phyloP scores from a whole-genome alignment of 2,888 invertebrate genomes.

The Meiosimyza decipiens region DNA sequence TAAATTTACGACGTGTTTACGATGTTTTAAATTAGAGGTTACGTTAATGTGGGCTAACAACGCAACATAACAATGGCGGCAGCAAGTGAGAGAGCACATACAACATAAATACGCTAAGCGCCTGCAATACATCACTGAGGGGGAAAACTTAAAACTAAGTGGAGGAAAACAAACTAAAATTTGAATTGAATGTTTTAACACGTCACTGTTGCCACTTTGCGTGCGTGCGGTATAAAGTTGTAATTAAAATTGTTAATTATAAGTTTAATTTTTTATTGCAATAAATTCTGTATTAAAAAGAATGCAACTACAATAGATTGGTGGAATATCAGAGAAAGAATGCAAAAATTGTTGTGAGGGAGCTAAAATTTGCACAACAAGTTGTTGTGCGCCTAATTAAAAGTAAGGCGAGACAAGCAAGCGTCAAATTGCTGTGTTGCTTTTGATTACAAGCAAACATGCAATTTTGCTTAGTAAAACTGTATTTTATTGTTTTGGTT shows the following conservation, averaged over 20 bases:
- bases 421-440: background rate
- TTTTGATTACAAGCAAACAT: background rate
- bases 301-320: too few species aligned
- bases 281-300: background rate
- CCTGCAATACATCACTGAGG: too few species aligned
- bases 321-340: too few species aligned
- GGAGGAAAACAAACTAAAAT: too few species aligned
- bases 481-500: background rate
- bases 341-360: background rate
- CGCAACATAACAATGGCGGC: slow-evolving; percentile 32
- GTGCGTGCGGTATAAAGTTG: slow-evolving; percentile 6
- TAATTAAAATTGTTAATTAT: background rate
- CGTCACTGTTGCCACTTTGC: slow-evolving; percentile 12
- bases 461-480: background rate
- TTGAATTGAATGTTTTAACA: slow-evolving; percentile 10
- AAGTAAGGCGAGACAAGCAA: slow-evolving; percentile 1
- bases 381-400: slow-evolving; percentile 12
- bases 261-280: background rate
- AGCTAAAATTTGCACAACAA: background rate
- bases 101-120: too few species aligned
- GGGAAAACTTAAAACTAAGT: too few species aligned
- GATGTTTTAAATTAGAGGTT: slow-evolving; percentile 59
- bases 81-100: too few species aligned
- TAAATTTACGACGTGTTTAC: slow-evolving; percentile 63
- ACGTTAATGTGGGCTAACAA: slow-evolving; percentile 54